These are phyloP conservation scores for Poecilobothrus nobilitatus DNA, from an alignment of 2,888 invertebrate genomes.

Conservation along the genomic window DNA sequence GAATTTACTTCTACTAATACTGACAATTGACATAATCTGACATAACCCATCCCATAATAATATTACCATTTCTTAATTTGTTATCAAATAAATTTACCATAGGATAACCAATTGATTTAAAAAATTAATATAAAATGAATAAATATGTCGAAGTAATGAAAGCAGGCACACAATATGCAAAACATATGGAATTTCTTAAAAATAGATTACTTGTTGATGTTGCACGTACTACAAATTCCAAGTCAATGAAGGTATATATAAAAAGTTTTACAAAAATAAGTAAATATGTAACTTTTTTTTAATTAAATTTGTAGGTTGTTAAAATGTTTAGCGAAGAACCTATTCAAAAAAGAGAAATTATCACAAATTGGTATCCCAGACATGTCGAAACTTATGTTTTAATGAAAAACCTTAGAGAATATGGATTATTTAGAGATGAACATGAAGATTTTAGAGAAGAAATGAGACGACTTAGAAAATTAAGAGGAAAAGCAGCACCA, in stretches of 20 bases:
- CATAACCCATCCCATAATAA: too few species aligned
- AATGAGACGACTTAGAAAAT: conserved; percentile 52
- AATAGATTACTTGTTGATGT: conserved; percentile 86
- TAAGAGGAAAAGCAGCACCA: conserved; percentile 66
- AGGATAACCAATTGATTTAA: too few species aligned
- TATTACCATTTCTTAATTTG: too few species aligned
- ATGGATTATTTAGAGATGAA: conserved; percentile 78
- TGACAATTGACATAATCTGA: too few species aligned
- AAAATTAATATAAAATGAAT: conserved; percentile 46
- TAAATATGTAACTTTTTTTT: background rate
- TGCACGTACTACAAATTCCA: conserved; percentile 60
- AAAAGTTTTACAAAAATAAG: background rate
- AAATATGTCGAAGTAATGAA: conserved; percentile 64
- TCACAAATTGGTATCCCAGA: conserved; percentile 78
- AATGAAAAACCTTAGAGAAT: conserved; percentile 62
- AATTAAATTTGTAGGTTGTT: conserved; percentile 42
- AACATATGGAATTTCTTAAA: conserved; percentile 75
- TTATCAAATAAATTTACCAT: too few species aligned
- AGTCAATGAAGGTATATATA: conserved; percentile 65
- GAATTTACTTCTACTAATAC: too few species aligned
- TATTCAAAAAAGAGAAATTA: conserved; percentile 59
- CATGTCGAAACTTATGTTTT: conserved; percentile 66
- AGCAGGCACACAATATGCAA: conserved; percentile 68
- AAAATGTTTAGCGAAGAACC: conserved; percentile 69
- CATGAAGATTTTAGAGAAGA: conserved; percentile 85